Percentiles rank a stretch among this genome's conserved stretches.
Evolutionary conservation across 2,797 vertebrate genomes (phyloP).

Genomic region (Loris lydekkerianus): DNA sequence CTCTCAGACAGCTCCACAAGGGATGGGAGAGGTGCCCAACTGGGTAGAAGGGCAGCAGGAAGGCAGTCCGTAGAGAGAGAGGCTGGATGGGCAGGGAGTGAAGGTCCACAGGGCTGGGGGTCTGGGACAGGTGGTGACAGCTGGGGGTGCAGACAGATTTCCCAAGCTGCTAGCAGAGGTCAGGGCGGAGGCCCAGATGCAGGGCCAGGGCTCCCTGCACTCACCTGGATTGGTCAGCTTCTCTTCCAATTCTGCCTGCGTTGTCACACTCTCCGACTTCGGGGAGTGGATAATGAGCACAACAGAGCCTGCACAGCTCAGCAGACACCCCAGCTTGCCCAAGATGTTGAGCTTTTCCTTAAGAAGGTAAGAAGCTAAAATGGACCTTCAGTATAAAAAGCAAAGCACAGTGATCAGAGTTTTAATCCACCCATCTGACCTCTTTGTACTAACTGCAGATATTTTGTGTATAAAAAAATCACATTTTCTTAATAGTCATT

Average conservation of each 20-base stretch:
- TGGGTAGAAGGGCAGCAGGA: neutral
- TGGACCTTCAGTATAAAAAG: constrained; percentile 90
- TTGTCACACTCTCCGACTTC: constrained; percentile 92
- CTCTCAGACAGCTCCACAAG: neutral
- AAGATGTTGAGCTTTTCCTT: constrained; percentile 95
- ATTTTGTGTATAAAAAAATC: neutral
- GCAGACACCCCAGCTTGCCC: constrained; percentile 95
- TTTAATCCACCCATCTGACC: neutral
- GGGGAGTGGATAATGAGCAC: constrained; percentile 97
- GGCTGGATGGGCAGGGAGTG: neutral
- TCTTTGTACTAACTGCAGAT: neutral
- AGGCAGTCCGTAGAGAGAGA: neutral
- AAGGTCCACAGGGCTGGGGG: neutral
- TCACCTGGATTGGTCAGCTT: constrained; percentile 96
- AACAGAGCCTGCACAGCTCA: constrained; percentile 96
- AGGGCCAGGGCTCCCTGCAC: fast-evolving
- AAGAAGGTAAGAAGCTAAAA: constrained; percentile 96
- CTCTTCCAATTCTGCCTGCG: constrained; percentile 94
- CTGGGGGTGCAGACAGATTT: neutral
- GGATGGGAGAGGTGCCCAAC: neutral
- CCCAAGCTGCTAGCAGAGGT: neutral
- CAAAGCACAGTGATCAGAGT: constrained; percentile 71
- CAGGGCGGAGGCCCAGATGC: no score
- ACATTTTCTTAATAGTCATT: neutral
- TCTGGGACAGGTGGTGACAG: neutral